Conservation (phyloP, 2,888 invertebrate genomes). For the Brachyptera risi region DNA sequence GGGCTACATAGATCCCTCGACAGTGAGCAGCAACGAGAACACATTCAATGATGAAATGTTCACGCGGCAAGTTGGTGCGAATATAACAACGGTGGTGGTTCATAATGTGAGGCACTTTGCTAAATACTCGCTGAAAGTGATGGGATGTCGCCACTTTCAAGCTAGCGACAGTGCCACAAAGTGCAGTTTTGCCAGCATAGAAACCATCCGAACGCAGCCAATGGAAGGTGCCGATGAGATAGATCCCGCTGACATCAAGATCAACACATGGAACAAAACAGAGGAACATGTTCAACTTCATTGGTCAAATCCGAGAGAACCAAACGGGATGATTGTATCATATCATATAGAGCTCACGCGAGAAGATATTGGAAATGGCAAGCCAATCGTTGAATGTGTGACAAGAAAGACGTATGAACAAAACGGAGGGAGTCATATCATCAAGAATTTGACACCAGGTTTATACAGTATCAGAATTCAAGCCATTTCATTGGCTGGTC, state of each 20-base stretch:
- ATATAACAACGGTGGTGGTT: constrained; percentile 36
- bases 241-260: constrained; percentile 34
- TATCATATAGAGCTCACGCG: constrained; percentile 55
- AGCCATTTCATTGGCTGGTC: constrained; percentile 73
- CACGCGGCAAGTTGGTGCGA: constrained; percentile 6
- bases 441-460: constrained; percentile 57
- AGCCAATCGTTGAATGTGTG: constrained; percentile 48
- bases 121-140: constrained; percentile 55
- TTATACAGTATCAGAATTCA: constrained; percentile 76
- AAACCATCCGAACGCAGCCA: constrained; percentile 49
- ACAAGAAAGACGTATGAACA: constrained; percentile 40
- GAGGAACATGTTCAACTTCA: constrained; percentile 37
- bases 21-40: neutral
- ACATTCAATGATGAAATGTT: neutral
- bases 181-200: constrained; percentile 49
- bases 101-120: constrained; percentile 53
- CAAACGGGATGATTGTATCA: constrained; percentile 62
- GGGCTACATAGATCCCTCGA: neutral
- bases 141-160: constrained; percentile 51
- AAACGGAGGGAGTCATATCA: neutral
- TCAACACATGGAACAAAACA: constrained; percentile 35
- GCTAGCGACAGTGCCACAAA: constrained; percentile 40
- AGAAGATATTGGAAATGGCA: constrained; percentile 1
- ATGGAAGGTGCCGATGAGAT: constrained; percentile 46
- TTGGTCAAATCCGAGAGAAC: constrained; percentile 58